Percentiles rank a stretch among this genome's conserved stretches.
phyloP scores from a whole-genome alignment of 2,797 vertebrate species.

The Tolypeutes matacus region DNA sequence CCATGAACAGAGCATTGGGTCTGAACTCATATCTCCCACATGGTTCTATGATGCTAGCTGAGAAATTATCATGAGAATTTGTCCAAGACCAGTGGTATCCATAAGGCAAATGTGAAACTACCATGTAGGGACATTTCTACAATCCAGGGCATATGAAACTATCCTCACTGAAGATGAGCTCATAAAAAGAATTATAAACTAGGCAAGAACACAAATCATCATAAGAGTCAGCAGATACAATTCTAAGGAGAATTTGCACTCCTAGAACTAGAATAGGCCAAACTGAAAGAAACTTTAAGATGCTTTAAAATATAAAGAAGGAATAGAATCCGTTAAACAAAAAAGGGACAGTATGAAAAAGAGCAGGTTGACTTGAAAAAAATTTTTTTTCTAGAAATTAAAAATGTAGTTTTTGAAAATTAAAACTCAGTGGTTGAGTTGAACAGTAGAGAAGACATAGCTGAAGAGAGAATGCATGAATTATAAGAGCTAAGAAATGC shows the following conservation, averaged over 20 bases:
- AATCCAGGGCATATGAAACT: neutral
- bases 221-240: neutral
- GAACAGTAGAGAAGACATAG: neutral
- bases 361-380: neutral
- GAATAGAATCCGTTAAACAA: neutral
- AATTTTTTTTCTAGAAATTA: neutral
- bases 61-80: neutral
- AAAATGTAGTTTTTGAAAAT: conserved; percentile 34
- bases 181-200: neutral
- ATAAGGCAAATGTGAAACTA: neutral
- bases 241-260: neutral
- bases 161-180: neutral
- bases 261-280: neutral
- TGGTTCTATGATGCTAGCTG: neutral
- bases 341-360: neutral
- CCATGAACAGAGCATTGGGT: neutral
- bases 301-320: conserved; percentile 37
- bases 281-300: neutral
- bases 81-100: neutral
- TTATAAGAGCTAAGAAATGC: neutral
- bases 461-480: neutral
- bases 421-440: neutral
- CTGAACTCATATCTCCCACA: neutral
- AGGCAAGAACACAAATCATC: neutral
- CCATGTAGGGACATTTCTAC: neutral